These are phyloP conservation scores for Apis cerana DNA, from an alignment of 1,140 invertebrate genomes.

Conservation along the genomic window DNA sequence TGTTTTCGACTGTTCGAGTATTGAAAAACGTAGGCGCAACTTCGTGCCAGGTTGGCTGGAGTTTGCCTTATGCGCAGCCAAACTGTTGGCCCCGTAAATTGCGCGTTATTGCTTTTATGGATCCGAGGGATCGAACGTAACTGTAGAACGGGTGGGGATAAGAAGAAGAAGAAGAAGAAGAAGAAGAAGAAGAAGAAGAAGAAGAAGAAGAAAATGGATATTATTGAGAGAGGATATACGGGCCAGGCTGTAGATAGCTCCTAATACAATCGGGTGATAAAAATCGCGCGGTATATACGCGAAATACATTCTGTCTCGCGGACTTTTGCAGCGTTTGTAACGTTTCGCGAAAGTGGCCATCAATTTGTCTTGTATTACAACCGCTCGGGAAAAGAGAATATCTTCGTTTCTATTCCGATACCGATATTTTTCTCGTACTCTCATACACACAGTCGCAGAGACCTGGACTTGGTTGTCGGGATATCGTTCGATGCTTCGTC, in stretches of 20 bases:
- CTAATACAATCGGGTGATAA: slow-evolving; percentile 62
- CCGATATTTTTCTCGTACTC: not conserved
- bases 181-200: not conserved
- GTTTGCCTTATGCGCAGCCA: slow-evolving; percentile 52
- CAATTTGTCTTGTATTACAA: slow-evolving; percentile 45
- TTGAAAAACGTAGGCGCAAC: slow-evolving; percentile 44
- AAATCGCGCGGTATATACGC: slow-evolving; percentile 24
- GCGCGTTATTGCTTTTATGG: slow-evolving; percentile 62
- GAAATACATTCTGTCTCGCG: slow-evolving; percentile 6
- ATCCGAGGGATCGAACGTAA: slow-evolving; percentile 22
- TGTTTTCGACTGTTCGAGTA: slow-evolving; percentile 40
- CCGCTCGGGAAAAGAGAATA: slow-evolving; percentile 17
- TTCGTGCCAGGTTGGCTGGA: slow-evolving; percentile 56
- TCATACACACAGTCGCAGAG: no score
- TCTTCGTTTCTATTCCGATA: not conserved
- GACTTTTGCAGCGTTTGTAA: not conserved
- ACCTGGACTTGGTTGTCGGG: no score
- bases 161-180: not conserved
- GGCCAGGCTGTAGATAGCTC: slow-evolving; percentile 25
- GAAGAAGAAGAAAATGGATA: no score
- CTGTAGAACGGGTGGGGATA: not conserved
- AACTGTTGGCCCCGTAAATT: slow-evolving; percentile 63
- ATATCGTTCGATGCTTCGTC: no score
- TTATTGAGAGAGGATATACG: no score
- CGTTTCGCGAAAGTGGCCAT: slow-evolving; percentile 23